Percentiles rank a stretch among this genome's conserved stretches.
Evolutionary conservation across 2,888 invertebrate genomes (phyloP).

Genomic region (Argyresthia albistria): DNA sequence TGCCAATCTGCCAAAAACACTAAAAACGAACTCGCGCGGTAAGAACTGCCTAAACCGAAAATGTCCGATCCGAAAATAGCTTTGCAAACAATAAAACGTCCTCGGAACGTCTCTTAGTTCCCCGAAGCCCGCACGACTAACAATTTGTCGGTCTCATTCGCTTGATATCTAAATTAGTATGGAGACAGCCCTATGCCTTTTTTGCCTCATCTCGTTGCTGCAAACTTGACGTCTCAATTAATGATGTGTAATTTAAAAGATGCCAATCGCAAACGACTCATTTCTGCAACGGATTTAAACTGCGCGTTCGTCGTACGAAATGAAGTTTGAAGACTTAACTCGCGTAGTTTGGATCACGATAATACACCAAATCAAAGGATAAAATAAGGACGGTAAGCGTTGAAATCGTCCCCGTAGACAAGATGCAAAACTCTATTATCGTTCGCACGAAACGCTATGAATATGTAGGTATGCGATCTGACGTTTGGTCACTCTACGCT

Average conservation of each 20-base stretch:
- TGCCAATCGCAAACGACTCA: constrained; percentile 47
- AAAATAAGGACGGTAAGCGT: too few species aligned
- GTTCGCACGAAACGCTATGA: too few species aligned
- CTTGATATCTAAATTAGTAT: constrained; percentile 67
- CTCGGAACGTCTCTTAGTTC: constrained; percentile 40
- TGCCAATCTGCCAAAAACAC: too few species aligned
- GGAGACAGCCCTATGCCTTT: constrained; percentile 45
- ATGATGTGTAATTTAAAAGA: constrained; percentile 59
- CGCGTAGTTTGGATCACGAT: too few species aligned
- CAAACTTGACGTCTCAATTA: constrained; percentile 60
- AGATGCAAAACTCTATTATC: too few species aligned
- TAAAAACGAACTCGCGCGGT: too few species aligned
- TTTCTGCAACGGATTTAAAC: constrained; percentile 25
- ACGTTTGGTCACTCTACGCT: too few species aligned
- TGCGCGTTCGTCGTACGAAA: not conserved
- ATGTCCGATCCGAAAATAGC: not conserved
- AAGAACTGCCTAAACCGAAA: not conserved
- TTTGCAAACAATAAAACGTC: constrained; percentile 16
- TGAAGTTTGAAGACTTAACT: too few species aligned
- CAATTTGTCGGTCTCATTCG: constrained; percentile 61
- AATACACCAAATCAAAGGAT: too few species aligned
- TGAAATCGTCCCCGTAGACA: too few species aligned
- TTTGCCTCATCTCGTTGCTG: constrained; percentile 26
- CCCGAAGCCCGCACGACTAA: constrained; percentile 47
- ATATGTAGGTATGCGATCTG: too few species aligned